Evolutionary conservation across 2,113 vertebrate genomes (phyloP).

Genomic region (Chionomys nivalis): DNA sequence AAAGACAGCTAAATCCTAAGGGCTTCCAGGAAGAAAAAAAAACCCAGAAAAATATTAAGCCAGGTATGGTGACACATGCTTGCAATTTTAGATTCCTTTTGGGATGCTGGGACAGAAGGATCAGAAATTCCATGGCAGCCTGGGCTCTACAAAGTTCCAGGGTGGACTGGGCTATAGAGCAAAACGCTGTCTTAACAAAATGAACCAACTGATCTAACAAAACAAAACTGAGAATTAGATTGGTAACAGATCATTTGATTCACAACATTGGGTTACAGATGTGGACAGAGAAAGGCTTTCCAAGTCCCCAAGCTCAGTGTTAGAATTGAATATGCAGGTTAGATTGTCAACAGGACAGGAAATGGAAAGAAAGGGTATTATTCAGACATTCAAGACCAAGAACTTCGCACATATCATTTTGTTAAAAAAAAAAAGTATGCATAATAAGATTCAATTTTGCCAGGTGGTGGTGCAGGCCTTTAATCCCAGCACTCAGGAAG

Average conservation of each 20-base stretch:
- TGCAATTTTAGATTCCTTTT: not conserved
- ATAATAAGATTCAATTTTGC: constrained; percentile 14
- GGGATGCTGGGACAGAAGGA: not conserved
- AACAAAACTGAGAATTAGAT: not conserved
- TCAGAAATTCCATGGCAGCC: not conserved
- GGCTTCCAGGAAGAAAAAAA: not conserved
- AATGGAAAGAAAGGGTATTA: not conserved
- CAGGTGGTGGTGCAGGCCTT: not conserved
- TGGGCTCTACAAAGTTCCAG: not conserved
- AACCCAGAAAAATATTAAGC: not conserved
- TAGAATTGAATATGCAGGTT: not conserved
- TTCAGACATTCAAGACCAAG: not conserved
- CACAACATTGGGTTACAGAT: not conserved
- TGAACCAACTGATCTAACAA: not conserved
- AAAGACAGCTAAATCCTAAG: not conserved
- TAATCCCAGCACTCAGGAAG: not conserved
- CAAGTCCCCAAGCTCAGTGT: not conserved
- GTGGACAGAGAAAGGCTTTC: not conserved
- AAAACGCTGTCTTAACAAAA: not conserved
- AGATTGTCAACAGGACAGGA: not conserved
- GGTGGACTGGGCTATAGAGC: not conserved
- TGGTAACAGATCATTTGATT: not conserved
- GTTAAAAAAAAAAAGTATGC: not conserved
- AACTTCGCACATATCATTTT: not conserved
- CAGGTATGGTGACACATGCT: not conserved